Conservation (phyloP, 2,113 vertebrate genomes). For the Regulus satrapa region DNA sequence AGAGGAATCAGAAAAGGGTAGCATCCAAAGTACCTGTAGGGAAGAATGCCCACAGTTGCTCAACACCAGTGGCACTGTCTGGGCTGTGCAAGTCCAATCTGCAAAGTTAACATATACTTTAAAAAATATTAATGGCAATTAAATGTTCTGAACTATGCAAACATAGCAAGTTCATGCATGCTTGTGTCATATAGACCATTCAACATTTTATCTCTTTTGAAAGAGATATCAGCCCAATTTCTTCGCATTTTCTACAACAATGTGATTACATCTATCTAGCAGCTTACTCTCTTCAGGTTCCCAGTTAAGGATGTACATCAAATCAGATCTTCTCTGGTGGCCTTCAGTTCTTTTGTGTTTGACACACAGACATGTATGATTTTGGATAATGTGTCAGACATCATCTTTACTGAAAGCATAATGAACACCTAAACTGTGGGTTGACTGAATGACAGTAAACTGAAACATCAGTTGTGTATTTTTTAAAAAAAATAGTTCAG, state of each 20-base stretch:
- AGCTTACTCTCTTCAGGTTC: neutral
- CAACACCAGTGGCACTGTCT: neutral
- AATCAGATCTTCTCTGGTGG: neutral
- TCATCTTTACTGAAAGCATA: neutral
- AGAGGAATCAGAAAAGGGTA: neutral
- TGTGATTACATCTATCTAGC: neutral
- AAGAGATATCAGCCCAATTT: neutral
- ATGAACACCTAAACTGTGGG: neutral
- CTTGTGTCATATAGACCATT: neutral
- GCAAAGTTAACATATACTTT: neutral
- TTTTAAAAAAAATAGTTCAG: neutral
- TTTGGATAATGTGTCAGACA: neutral
- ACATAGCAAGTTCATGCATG: accelerated
- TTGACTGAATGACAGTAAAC: neutral
- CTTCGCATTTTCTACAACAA: neutral
- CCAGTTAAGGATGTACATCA: neutral
- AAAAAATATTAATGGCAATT: neutral
- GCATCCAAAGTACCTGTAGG: neutral
- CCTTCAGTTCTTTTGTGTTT: neutral
- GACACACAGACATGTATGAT: neutral
- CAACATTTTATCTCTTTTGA: neutral
- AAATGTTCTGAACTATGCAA: neutral
- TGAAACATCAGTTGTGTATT: neutral
- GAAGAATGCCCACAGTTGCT: neutral
- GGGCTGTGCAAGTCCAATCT: neutral